Percentiles rank a stretch among this genome's conserved stretches.
Evolutionary conservation across 1,140 invertebrate genomes (phyloP).

Genomic region (Drosophila setifemur): DNA sequence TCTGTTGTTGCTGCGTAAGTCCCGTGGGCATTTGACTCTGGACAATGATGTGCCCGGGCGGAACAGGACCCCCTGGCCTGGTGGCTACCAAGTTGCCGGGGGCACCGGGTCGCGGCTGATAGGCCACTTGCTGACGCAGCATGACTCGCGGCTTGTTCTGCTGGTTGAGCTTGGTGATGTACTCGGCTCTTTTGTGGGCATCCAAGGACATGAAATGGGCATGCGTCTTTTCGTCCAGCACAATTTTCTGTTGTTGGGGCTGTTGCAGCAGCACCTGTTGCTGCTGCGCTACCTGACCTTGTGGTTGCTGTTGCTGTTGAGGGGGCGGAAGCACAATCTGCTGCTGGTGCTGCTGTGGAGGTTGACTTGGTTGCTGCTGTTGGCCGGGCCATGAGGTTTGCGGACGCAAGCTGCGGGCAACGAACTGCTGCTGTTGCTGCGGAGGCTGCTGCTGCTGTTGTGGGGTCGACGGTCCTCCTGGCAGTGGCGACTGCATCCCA

Average conservation of each 20-base stretch:
- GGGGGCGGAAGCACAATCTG: slow-evolving; percentile 66
- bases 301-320: slow-evolving; percentile 71
- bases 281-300: slow-evolving; percentile 69
- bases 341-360: slow-evolving; percentile 56
- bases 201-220: slow-evolving; percentile 92
- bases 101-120: slow-evolving; percentile 83
- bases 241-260: slow-evolving; percentile 87
- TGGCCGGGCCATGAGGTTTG: slow-evolving; percentile 72
- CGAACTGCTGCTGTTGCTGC: slow-evolving; percentile 61
- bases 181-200: slow-evolving; percentile 89
- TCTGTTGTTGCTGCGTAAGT: slow-evolving; percentile 86
- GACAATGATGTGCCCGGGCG: slow-evolving; percentile 83
- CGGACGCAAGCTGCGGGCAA: slow-evolving; percentile 45
- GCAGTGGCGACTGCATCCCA: slow-evolving; percentile 74
- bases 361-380: slow-evolving; percentile 55
- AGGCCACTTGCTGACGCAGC: slow-evolving; percentile 83
- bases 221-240: slow-evolving; percentile 90
- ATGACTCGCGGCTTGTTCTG: slow-evolving; percentile 84
- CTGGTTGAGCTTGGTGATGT: slow-evolving; percentile 89
- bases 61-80: slow-evolving; percentile 83
- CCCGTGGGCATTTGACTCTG: slow-evolving; percentile 85
- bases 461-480: slow-evolving; percentile 60
- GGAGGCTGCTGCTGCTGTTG: slow-evolving; percentile 54
- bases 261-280: slow-evolving; percentile 72
- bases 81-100: slow-evolving; percentile 83